Evolutionary conservation across 1,140 invertebrate genomes (phyloP), one percentile per base, ranked within the genome.

Genomic region (Paracyclopina nana): DNA sequence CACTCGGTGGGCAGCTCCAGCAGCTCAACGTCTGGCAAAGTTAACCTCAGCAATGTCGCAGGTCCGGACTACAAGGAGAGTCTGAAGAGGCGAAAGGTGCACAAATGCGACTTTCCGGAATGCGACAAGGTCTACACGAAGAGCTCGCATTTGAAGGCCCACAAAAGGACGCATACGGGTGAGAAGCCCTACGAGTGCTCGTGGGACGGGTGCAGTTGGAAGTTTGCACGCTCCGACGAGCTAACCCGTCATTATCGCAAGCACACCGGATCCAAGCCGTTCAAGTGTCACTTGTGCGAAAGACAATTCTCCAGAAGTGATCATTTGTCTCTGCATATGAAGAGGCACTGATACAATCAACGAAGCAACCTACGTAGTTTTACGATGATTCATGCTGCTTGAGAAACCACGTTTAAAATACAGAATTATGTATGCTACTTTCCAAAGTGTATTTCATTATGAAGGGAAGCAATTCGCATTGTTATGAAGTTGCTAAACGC

Each of bases 61-160:
- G 14, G n/a, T 44, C 14, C 14, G 9, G 38, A 48, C 8, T 45
- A 46, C 22, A 16, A 48, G 57, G 72, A 63, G 61, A 68, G 67
- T 52, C 60, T 77, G 26, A 68, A 75, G 54, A 67, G 76, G 58
- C 68, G 79, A 59, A 82, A 84, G 62, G 76, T 84, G 24, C 82
- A 87, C 67, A 72, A 78, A 58, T 88, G 84, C 65, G 81, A 86
- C 59, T 84, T 82, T 31, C 75, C 76, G 14, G 82, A 82, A 16
- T 90, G 85, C 66, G 78, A 81, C 60, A 90, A 91, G 66, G 82
- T 88, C n/a, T 91, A 91, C 67, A 90, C 85, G 38, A 91, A 91
- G 65, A 90, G 84, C 64, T 87, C 82, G 24, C 85, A 91, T 65
- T 73, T 91, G 20, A 91, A 90, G 66, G 84, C 85, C 25, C 85